A percentile compares a stretch with the other conserved stretches of the same genome.
Conservation (phyloP, 2,888 invertebrate species). For the Aleiodes testaceus region DNA sequence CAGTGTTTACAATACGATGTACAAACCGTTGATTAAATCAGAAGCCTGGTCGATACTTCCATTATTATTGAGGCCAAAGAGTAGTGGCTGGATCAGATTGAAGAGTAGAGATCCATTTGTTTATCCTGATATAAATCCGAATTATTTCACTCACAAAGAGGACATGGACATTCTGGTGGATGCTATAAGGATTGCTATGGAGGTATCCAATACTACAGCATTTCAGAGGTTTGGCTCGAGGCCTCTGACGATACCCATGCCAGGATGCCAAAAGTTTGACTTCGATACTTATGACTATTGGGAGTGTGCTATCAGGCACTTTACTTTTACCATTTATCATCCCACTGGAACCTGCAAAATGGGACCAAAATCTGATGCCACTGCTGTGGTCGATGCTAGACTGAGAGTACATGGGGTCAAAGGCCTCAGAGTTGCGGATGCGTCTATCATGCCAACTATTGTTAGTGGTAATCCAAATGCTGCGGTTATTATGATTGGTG, state of each 20-base stretch:
- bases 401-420: constrained; percentile 85
- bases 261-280: constrained; percentile 83
- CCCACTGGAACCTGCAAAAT: constrained; percentile 90
- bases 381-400: constrained; percentile 86
- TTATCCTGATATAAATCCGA: constrained; percentile 91
- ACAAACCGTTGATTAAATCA: constrained; percentile 84
- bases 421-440: constrained; percentile 86
- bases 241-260: constrained; percentile 86
- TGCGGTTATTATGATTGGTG: constrained; percentile 92
- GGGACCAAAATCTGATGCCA: constrained; percentile 84
- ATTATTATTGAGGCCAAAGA: constrained; percentile 87
- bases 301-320: constrained; percentile 89
- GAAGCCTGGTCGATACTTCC: constrained; percentile 92
- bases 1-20: constrained; percentile 88
- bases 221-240: constrained; percentile 88
- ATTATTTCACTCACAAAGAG: constrained; percentile 90
- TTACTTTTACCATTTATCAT: constrained; percentile 88
- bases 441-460: constrained; percentile 91
- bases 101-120: constrained; percentile 86
- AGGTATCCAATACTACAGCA: constrained; percentile 84
- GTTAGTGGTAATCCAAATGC: constrained; percentile 94
- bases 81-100: constrained; percentile 90
- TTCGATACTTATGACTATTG: constrained; percentile 89
- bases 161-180: constrained; percentile 87
- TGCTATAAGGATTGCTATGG: constrained; percentile 88